Evolutionary conservation across 2,797 vertebrate species (phyloP).

Genomic region (Micrastur ruficollis): DNA sequence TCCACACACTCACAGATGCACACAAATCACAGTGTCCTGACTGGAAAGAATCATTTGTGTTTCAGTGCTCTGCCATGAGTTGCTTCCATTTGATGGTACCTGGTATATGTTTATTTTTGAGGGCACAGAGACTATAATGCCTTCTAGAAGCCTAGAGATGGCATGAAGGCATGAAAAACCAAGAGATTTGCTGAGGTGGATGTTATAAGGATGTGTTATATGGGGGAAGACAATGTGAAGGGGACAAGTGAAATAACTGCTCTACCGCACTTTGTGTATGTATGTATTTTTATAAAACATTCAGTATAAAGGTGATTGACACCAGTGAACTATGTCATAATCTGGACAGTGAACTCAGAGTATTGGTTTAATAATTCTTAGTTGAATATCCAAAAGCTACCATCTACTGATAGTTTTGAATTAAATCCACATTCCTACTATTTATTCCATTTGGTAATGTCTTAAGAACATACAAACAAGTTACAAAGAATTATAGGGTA

Average conservation of each 20-base stretch:
- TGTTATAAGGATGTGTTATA: not conserved
- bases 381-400: not conserved
- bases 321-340: not conserved
- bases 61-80: not conserved
- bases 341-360: not conserved
- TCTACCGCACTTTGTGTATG: not conserved
- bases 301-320: not conserved
- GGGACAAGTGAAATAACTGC: not conserved
- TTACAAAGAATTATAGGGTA: not conserved
- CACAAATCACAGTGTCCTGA: not conserved
- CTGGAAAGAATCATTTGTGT: not conserved
- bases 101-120: not conserved
- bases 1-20: not conserved
- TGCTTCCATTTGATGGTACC: not conserved
- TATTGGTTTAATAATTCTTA: not conserved
- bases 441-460: not conserved
- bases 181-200: not conserved
- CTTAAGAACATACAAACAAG: not conserved
- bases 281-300: not conserved
- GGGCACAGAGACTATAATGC: not conserved
- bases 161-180: not conserved
- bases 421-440: not conserved
- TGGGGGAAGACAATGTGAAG: not conserved
- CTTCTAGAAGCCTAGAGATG: not conserved
- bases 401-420: not conserved